phyloP scores from a whole-genome alignment of 2,113 vertebrate species.

The Hippoglossus stenolepis region DNA sequence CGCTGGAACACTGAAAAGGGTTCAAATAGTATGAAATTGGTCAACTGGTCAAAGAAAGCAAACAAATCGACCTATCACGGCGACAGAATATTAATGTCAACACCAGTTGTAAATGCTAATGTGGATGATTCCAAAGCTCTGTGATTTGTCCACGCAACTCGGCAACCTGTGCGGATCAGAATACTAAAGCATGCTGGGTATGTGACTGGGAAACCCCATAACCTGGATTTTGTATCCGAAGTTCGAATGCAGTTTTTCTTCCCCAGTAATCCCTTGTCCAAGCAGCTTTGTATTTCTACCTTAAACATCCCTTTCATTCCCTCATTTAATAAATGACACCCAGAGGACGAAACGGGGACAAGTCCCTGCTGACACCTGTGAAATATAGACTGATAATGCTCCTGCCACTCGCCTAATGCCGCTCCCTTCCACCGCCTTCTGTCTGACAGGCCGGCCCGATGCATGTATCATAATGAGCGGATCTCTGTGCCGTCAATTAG shows the following conservation, averaged over 20 bases:
- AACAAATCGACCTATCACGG: no score
- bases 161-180: no score
- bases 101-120: no score
- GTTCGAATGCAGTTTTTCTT: slow-evolving; percentile 57
- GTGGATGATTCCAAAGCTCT: no score
- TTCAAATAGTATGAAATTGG: no score
- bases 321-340: slow-evolving; percentile 75
- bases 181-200: background rate
- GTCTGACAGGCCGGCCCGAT: slow-evolving; percentile 55
- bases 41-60: no score
- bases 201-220: slow-evolving; percentile 9
- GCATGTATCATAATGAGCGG: slow-evolving; percentile 72
- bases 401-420: slow-evolving; percentile 50
- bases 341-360: slow-evolving; percentile 73
- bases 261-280: slow-evolving; percentile 49
- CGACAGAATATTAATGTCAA: no score
- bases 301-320: slow-evolving; percentile 68
- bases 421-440: slow-evolving; percentile 48
- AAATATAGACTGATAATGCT: slow-evolving; percentile 76
- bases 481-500: slow-evolving; percentile 63
- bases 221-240: slow-evolving; percentile 23
- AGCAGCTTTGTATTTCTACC: slow-evolving; percentile 42
- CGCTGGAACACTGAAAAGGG: no score
- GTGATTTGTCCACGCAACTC: no score
- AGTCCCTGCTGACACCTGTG: slow-evolving; percentile 65